Evolutionary conservation across 2,113 vertebrate species (phyloP).

Genomic region (Thryonomys swinderianus): DNA sequence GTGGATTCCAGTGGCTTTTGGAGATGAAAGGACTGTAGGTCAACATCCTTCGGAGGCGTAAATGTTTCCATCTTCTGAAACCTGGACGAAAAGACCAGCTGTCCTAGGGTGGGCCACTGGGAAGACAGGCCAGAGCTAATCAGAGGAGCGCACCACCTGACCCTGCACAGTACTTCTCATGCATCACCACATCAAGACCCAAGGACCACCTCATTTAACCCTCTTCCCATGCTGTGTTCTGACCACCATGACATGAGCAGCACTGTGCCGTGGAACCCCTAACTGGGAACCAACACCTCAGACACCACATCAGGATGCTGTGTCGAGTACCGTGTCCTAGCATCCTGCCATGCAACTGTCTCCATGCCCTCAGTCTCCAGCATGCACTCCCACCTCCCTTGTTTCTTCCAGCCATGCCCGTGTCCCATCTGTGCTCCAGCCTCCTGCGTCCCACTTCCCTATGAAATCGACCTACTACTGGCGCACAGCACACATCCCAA

Average conservation of each 20-base stretch:
- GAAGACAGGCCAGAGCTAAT: slow-evolving; percentile 17
- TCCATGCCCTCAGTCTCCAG: not conserved
- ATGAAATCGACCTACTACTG: not conserved
- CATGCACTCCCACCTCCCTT: not conserved
- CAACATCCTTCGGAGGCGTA: slow-evolving; percentile 86
- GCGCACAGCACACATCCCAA: not conserved
- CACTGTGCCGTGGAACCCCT: not conserved
- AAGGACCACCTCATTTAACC: too few species aligned
- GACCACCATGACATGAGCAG: not conserved
- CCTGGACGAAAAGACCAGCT: slow-evolving; percentile 86
- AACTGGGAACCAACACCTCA: too few species aligned
- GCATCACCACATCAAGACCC: too few species aligned
- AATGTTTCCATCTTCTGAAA: slow-evolving; percentile 86
- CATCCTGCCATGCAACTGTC: too few species aligned
- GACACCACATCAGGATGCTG: not conserved
- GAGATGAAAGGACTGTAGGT: slow-evolving; percentile 87
- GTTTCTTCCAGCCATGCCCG: not conserved
- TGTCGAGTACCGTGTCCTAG: not conserved
- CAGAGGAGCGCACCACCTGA: not conserved
- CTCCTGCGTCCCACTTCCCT: too few species aligned
- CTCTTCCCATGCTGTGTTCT: not conserved
- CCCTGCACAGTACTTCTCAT: too few species aligned
- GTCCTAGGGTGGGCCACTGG: slow-evolving; percentile 93
- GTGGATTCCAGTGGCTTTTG: slow-evolving; percentile 90
- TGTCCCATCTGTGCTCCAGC: too few species aligned